Evolutionary conservation across 2,113 vertebrate species (phyloP), one percentile per base, ranked within the genome.

Genomic region (Actenoides lindsayi): DNA sequence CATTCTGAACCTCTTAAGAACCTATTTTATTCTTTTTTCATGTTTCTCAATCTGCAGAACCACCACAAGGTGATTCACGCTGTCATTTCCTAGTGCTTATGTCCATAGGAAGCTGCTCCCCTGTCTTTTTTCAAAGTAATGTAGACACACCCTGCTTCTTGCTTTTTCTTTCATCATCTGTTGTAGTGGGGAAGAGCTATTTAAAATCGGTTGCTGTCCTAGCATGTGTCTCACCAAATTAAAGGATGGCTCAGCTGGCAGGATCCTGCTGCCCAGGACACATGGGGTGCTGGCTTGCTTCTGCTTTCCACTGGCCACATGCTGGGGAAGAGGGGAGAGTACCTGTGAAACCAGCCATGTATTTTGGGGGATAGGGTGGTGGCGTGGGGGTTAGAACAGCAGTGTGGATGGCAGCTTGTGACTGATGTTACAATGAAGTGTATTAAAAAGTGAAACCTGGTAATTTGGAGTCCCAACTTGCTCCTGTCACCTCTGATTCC

Each of bases 41-140:
- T 4, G 5, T 25, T 68, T 63, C 59, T 73, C 11, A 41, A 10
- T 23, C 39, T 3, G 5, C 65, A 69, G 54, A 71, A 48, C 44
- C 16, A 20, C 27, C 1, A 0, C 60, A 16, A 24, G 51, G 48
- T 31, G 42, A 69, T 42, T 48, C 50, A 27, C 4, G 0, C 48
- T 20, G 8, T 63, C 19, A 4, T 53, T 48, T n/a, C 48, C 25
- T 7, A 24, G n/a, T 14, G 14, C 0, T 0, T 8, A 12, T 0
- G 5, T 7, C 16, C 54, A 30, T 48, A 17, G 27, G 76, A 48
- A 62, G 53, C 65, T 16, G 59, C 31, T 86, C 60, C 20, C 4
- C 15, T 69, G 51, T 7, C 42, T 6, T 48, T 80, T 73, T 57
- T 42, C 42, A 18, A 50, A 54, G 54, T 16, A n/a, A 3, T 54